Base-by-base conservation (phyloP, 1,140 invertebrate species). In the Stegodyphus dumicola region DNA sequence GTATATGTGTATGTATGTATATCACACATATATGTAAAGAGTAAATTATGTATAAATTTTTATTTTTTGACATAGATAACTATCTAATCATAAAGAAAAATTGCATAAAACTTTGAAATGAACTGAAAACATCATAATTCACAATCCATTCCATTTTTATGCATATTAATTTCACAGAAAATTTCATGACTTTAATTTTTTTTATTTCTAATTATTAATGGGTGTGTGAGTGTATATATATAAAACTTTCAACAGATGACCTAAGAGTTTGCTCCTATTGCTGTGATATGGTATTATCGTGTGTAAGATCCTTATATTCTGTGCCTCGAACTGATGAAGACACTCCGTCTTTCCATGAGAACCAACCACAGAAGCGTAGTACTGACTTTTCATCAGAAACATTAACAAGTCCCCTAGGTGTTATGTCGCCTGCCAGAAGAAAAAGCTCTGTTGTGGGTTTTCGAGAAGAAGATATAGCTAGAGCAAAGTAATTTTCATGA, bases 231-330 rank as follows among this genome's bases (percentile, higher is more conserved):
- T 33, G 33, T 33, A 33, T 33, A 33, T 60, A 60, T 60, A 5
- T 60, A 10, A 15, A 18, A 53, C 18, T 10, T 69, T 17, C 33
- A 91, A 3, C 88, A 93, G 96, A 96, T 65, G 96, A 97, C 89
- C 91, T 99, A 5, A 92, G 97, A 76, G 96, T 97, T 1, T 99
- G 97, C 90, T 96, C 95, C 6, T 98, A 98, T 89, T 98, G 97
- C 89, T 97, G 96, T 78, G 96, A 96, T 90, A 94, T 98, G 9
- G 96, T 98, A 10, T 91, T 97, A 1, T 95, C 95, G 0, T 98
- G 97, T 89, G 91, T 98, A 7, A 94, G 96, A 89, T 96, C 96
- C 18, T 93, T 95, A 0, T 95, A 96, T 87, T 92, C 94, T 88
- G 93, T 93, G 48, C 93, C 93, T 6, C 94, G 94, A 87, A 91